Base-by-base conservation (phyloP, 2,113 vertebrate species). In the Crocuta crocuta region DNA sequence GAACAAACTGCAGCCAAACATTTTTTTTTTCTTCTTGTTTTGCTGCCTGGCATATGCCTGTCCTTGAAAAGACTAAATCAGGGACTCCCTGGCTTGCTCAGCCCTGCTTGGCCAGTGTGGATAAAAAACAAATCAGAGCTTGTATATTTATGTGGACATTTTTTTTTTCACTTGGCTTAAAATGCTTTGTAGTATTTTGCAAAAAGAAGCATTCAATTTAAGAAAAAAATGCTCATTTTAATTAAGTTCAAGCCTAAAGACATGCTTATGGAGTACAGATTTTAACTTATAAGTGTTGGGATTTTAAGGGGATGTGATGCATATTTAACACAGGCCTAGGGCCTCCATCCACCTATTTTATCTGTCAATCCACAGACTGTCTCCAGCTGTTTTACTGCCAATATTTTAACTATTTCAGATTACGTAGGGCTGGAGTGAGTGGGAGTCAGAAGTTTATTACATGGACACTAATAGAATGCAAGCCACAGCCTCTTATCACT, bases 1-100 rank as follows among this genome's bases (percentile, higher is more conserved):
- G 97, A 95, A 92, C 63, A 92, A 89, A 78, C 31, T 73, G 79
- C 50, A 94, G 89, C 11, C 70, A 85, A 93, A 73, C 26, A 35
- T 68, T 79, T 83, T 65, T 66, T 7, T 76, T 31, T 78, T 39
- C 39, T 50, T 35, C 7, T 78, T 48, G 43, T 39, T 70, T 85
- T n/a, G n/a, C 93, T 95, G 68, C 68, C 76, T 93, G 70, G 55
- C 74, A 87, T 86, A 43, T 81, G 86, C 4, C 35, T 94, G 83
- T 82, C 89, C 83, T 80, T 68, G 83, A 83, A 74, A 87, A 95
- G 90, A 91, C 63, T 68, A 28, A 83, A 68, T 58, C 45, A 91
- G 74, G 31, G 70, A 43, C 39, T 66, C 58, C 17, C 7, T 31
- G 33, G 53, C 53, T 23, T 85, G 66, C 53, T 33, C 1, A 16